phyloP scores from a whole-genome alignment of 2,113 vertebrate genomes.

The Monarcha castaneiventris region DNA sequence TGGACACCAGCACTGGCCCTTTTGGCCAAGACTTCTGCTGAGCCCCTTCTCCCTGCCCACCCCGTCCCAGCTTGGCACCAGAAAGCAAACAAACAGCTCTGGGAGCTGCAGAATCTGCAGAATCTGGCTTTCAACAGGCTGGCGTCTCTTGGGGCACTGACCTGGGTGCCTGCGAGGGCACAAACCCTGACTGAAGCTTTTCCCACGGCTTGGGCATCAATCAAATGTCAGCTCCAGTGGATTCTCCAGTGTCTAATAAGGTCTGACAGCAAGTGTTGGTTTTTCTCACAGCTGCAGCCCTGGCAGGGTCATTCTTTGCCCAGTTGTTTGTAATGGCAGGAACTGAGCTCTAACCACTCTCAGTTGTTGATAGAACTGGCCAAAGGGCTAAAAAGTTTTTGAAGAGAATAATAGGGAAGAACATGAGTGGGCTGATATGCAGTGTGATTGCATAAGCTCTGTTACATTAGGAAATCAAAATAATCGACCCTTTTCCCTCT shows the following conservation, averaged over 20 bases:
- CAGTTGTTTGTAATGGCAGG: background rate
- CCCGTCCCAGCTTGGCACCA: background rate
- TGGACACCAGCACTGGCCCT: background rate
- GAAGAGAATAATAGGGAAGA: background rate
- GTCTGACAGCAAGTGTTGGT: background rate
- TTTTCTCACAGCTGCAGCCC: slow-evolving; percentile 29
- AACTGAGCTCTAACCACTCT: background rate
- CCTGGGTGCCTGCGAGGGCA: slow-evolving; percentile 13
- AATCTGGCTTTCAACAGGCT: background rate
- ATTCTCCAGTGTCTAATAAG: slow-evolving; percentile 20
- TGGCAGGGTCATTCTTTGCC: background rate
- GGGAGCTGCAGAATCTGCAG: background rate
- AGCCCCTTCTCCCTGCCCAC: background rate
- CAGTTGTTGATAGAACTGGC: background rate
- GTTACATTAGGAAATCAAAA: background rate
- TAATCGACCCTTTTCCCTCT: background rate
- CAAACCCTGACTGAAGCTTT: background rate
- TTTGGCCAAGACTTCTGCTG: background rate
- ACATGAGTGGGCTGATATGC: background rate
- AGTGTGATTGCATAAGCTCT: background rate
- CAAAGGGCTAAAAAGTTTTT: background rate
- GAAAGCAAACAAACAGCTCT: background rate
- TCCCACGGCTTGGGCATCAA: slow-evolving; percentile 28
- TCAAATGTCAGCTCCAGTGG: background rate
- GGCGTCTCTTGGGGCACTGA: background rate